Percentiles rank a stretch among this genome's conserved stretches.
phyloP scores from a whole-genome alignment of 2,888 invertebrate species.

The Dioctria rufipes region DNA sequence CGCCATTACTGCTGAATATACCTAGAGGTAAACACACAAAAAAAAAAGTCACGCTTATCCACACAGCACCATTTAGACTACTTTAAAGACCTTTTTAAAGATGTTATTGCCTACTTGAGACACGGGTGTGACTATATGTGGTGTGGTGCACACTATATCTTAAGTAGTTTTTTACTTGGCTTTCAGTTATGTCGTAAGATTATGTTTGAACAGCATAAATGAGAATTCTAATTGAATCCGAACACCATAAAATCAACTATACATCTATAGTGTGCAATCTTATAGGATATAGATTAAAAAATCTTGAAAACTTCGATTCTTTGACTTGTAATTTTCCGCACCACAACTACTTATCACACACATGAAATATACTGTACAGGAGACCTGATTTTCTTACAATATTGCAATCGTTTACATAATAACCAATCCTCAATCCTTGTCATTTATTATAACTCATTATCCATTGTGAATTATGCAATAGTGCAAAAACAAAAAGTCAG shows the following conservation, averaged over 20 bases:
- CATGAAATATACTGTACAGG: background rate
- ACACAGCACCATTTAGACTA: background rate
- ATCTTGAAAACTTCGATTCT: background rate
- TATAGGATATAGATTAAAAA: no score
- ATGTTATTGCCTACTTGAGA: slow-evolving; percentile 8
- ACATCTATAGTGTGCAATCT: no score
- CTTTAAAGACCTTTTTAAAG: slow-evolving; percentile 25
- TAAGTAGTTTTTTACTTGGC: no score
- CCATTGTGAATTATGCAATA: slow-evolving; percentile 42
- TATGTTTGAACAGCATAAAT: no score
- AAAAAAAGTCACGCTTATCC: background rate
- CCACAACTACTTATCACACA: background rate
- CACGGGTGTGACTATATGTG: slow-evolving; percentile 32
- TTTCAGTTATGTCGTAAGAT: no score
- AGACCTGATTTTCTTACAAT: background rate
- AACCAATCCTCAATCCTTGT: slow-evolving; percentile 39
- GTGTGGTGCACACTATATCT: background rate
- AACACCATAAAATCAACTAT: no score
- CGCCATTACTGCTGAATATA: no score
- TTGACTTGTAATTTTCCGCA: background rate
- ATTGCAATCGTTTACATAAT: slow-evolving; percentile 13
- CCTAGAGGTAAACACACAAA: no score
- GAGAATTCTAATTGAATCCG: no score
- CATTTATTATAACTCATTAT: slow-evolving; percentile 47
- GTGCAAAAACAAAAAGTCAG: background rate